These are phyloP conservation scores for Enoplolaimus lenunculus DNA, from an alignment of 2,888 invertebrate species.

Conservation along the genomic window DNA sequence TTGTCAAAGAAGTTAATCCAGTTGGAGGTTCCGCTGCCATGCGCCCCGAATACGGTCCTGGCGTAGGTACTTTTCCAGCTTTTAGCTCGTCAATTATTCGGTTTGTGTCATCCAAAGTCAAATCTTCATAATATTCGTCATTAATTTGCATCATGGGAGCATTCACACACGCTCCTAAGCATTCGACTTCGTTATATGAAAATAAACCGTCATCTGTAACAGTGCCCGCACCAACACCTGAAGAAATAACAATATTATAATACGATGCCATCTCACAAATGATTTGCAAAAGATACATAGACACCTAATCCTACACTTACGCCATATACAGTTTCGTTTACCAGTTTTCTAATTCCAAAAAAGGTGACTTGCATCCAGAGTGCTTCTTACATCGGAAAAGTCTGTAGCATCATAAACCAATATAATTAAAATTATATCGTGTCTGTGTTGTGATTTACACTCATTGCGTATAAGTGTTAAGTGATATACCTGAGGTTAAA, in stretches of 20 bases:
- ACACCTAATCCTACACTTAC: neutral
- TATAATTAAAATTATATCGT: no score
- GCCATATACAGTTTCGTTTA: neutral
- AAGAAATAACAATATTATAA: no score
- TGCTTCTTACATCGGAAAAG: no score
- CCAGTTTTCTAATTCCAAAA: neutral
- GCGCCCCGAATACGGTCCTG: slow-evolving; percentile 78
- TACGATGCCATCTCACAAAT: no score
- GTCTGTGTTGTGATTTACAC: no score
- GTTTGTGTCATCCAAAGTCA: slow-evolving; percentile 68
- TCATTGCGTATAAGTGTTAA: no score
- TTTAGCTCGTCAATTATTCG: slow-evolving; percentile 74
- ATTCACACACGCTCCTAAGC: slow-evolving; percentile 97
- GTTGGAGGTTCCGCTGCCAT: slow-evolving; percentile 79
- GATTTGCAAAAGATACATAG: no score
- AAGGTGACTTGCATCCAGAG: no score
- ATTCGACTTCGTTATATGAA: slow-evolving; percentile 92
- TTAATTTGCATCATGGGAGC: slow-evolving; percentile 80
- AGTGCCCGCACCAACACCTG: slow-evolving; percentile 57
- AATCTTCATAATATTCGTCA: slow-evolving; percentile 64
- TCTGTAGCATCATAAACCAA: no score
- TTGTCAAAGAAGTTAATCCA: slow-evolving; percentile 68
- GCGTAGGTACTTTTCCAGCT: slow-evolving; percentile 63
- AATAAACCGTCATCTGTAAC: slow-evolving; percentile 71
- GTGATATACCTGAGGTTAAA: no score